phyloP scores from a whole-genome alignment of 1,140 invertebrate genomes.

The Antheraea pernyi region DNA sequence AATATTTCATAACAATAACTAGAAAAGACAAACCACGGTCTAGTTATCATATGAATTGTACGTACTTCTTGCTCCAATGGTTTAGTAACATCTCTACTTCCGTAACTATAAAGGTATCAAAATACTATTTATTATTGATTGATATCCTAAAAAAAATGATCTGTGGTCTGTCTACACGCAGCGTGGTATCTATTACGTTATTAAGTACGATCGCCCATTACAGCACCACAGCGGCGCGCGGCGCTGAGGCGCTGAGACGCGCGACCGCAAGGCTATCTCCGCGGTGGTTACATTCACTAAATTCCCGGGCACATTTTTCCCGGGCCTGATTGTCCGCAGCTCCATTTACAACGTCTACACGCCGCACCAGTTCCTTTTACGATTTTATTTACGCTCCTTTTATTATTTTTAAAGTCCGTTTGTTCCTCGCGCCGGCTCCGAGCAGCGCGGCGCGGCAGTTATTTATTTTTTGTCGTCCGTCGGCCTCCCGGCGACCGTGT shows the following conservation, averaged over 20 bases:
- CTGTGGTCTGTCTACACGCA: constrained; percentile 38
- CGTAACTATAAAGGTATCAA: neutral
- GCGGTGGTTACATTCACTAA: constrained; percentile 68
- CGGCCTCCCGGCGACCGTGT: constrained; percentile 76
- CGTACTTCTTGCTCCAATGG: neutral
- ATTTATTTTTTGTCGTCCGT: constrained; percentile 76
- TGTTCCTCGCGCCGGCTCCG: constrained; percentile 73
- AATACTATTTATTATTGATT: neutral
- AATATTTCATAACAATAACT: neutral
- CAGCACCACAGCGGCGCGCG: constrained; percentile 26
- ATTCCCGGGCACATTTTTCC: constrained; percentile 72
- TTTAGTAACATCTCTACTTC: neutral
- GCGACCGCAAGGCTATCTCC: constrained; percentile 50
- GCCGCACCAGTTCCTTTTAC: constrained; percentile 76
- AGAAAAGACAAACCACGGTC: neutral
- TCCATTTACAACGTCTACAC: constrained; percentile 79
- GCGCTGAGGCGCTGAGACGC: constrained; percentile 32
- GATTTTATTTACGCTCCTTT: constrained; percentile 78
- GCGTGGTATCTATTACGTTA: constrained; percentile 45
- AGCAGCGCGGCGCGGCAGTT: constrained; percentile 39
- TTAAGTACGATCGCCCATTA: constrained; percentile 59
- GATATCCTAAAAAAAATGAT: neutral
- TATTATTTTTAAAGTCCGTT: constrained; percentile 78
- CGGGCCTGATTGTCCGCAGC: constrained; percentile 72
- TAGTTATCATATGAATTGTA: neutral